Evolutionary conservation across 1,140 invertebrate species (phyloP).

Genomic region (Catajapyx aquilonaris): DNA sequence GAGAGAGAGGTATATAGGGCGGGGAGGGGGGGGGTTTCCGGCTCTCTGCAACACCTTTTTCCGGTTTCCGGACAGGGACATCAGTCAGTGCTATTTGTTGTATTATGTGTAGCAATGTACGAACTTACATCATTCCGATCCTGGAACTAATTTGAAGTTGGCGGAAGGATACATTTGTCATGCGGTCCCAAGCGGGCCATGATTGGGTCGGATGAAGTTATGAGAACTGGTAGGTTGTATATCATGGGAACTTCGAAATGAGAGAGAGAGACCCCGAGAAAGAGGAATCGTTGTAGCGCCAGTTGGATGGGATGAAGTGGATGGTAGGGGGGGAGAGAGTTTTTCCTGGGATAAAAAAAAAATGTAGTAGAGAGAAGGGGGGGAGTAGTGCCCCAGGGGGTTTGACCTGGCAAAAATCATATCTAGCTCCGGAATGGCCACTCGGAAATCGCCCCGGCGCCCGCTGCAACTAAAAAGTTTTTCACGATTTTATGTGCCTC

Average conservation of each 20-base stretch:
- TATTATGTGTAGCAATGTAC: constrained; percentile 19
- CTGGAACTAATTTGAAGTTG: constrained; percentile 17
- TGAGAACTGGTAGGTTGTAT: constrained; percentile 21
- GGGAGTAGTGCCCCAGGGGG: not conserved
- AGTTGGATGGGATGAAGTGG: not conserved
- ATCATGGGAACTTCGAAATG: constrained; percentile 11
- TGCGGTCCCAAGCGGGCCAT: constrained; percentile 23
- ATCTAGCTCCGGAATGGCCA: not conserved
- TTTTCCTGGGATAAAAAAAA: no score
- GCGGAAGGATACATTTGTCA: constrained; percentile 26
- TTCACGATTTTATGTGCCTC: not conserved
- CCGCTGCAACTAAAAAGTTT: no score
- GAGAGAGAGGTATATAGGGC: no score
- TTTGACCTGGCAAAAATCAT: not conserved
- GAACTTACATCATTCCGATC: constrained; percentile 8
- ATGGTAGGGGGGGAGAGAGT: no score
- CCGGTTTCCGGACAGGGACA: no score
- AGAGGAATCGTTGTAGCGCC: not conserved
- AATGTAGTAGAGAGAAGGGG: not conserved
- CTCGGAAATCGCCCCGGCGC: not conserved
- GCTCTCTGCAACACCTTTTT: no score
- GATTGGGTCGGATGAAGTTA: constrained; percentile 26
- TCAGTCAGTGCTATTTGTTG: constrained; percentile 19
- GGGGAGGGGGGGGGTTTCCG: no score
- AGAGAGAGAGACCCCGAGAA: not conserved